Evolutionary conservation across 2,888 invertebrate genomes (phyloP), one percentile per base, ranked within the genome.

Genomic region (Nomada fabriciana): DNA sequence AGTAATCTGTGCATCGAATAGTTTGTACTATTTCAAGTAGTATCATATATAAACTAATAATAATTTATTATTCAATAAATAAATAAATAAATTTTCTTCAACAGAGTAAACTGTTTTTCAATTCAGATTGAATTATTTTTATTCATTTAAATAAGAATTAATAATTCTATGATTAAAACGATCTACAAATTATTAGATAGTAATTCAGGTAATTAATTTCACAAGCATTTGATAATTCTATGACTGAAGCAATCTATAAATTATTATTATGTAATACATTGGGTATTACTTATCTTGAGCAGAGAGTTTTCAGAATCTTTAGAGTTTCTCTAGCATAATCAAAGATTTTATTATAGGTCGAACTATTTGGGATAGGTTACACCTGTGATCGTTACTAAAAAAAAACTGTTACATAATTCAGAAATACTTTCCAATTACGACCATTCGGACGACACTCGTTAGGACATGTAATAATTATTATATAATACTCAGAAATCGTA

Each of bases 351-450:
- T 47, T 47, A 47, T 47, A 13, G 3, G 47, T 47, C 3, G n/a
- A n/a, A 2, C 23, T 43, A 25, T 57, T 43, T 69, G 13, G 0
- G 25, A 57, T 25, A 9, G 18, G 1, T 18, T 25, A 25, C 55
- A 43, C 18, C 55, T 55, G 53, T 7, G 42, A 36, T 53, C 52
- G 23, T 55, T 20, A 18, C 7, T 43, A 43, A 43, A 18, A 43
- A 43, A 11, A 47, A 4, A 47, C 23, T 18, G 42, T 57, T 69
- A 25, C 13, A 69, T n/a, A 55, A 69, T 57, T 2, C 7, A 23
- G 42, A 43, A 55, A 23, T 5, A 42, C 23, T 68, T 25, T 68
- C 23, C 10, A 69, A 57, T 69, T 43, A n/a, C 55, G 15, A 47
- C 15, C 15, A 47, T 15, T 43, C 55, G 20, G 3, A 57, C 13